Conservation (phyloP, 2,888 invertebrate genomes). For the Taenaris catops region DNA sequence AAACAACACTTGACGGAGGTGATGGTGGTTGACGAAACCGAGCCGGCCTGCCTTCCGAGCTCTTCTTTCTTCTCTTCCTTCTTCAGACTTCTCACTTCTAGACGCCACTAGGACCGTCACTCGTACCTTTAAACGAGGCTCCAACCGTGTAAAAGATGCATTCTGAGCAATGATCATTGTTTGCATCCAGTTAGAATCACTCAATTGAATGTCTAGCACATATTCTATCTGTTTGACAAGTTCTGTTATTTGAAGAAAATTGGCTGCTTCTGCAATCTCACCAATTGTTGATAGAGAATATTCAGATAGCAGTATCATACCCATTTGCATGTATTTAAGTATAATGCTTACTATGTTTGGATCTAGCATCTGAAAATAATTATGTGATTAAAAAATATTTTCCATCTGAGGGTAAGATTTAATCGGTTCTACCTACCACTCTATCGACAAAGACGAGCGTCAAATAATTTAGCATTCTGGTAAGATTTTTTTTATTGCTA, state of each 20-base stretch:
- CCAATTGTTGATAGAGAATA: slow-evolving; percentile 38
- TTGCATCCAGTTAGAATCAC: slow-evolving; percentile 48
- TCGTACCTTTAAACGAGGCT: no score
- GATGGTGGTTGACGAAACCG: no score
- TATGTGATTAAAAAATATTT: background rate
- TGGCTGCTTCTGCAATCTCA: slow-evolving; percentile 52
- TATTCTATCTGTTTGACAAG: slow-evolving; percentile 57
- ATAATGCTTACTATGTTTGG: slow-evolving; percentile 54
- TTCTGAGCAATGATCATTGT: slow-evolving; percentile 53
- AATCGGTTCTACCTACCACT: no score
- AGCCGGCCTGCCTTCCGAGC: no score
- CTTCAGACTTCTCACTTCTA: no score
- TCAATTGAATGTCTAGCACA: slow-evolving; percentile 43
- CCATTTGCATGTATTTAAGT: slow-evolving; percentile 52
- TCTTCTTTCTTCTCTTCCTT: no score
- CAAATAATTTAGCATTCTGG: no score
- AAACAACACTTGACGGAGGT: no score
- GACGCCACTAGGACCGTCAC: no score
- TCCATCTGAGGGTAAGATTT: background rate
- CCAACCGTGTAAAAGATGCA: slow-evolving; percentile 39
- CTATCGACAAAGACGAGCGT: no score
- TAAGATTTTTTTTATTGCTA: no score
- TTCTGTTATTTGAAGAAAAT: slow-evolving; percentile 60
- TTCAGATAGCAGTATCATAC: slow-evolving; percentile 52
- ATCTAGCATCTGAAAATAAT: slow-evolving; percentile 60